phyloP scores from a whole-genome alignment of 2,797 vertebrate genomes.

The Leucoraja ocellata region DNA sequence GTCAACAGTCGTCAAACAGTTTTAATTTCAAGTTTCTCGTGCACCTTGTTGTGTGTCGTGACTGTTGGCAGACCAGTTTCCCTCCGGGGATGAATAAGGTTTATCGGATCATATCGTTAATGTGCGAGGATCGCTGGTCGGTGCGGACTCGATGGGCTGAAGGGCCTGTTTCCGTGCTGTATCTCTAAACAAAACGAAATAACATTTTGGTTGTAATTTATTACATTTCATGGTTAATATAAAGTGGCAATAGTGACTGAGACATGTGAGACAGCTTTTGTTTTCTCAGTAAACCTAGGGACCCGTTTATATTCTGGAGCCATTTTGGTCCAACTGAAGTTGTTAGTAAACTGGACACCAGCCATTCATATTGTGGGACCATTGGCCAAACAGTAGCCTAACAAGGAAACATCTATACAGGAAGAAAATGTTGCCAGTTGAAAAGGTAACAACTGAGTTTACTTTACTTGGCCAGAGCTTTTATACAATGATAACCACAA shows the following conservation, averaged over 20 bases:
- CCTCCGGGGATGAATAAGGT: no score
- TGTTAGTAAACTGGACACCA: background rate
- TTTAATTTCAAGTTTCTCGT: no score
- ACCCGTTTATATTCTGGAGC: background rate
- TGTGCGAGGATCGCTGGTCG: no score
- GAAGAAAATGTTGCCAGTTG: background rate
- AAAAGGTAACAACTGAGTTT: background rate
- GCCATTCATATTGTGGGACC: background rate
- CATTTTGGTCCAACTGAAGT: background rate
- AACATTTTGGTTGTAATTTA: background rate
- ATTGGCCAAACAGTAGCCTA: background rate
- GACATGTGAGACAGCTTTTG: background rate
- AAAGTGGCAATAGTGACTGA: background rate
- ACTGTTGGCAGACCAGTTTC: no score
- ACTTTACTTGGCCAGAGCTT: background rate
- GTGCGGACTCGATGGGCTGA: no score
- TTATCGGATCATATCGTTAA: no score
- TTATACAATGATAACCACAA: slow-evolving; percentile 19
- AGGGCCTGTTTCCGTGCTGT: no score
- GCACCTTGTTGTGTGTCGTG: no score
- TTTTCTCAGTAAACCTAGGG: background rate
- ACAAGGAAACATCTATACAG: slow-evolving; percentile 23
- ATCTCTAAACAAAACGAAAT: background rate
- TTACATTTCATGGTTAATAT: background rate
- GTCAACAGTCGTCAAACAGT: no score